Base-by-base conservation (phyloP, 2,888 invertebrate species). In the Brenthis ino region DNA sequence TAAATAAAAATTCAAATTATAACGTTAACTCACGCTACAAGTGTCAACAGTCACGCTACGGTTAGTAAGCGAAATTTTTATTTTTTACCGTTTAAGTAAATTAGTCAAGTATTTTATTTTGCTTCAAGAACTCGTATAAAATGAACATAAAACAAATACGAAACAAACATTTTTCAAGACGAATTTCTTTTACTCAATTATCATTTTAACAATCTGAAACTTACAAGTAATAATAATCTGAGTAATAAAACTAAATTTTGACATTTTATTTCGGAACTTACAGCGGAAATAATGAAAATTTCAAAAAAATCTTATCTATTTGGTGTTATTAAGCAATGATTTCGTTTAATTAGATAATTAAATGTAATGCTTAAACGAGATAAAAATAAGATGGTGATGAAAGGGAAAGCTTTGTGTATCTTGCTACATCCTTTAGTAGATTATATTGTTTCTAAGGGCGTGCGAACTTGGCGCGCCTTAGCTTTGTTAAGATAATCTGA, bases 401-500 rank as follows among this genome's bases (percentile, higher is more conserved):
- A 65, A 73, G 66, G 68, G 74, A 72, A 64, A 71, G 79, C 79
- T 79, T 79, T 80, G 80, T 85, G 63, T 63, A 51, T 82, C 82
- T 85, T 80, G 66, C 71, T 78, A 76, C 80, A 80, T 81, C 73
- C 73, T 72, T 71, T 61, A 75, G 75, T 76, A 79, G 87, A 88
- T 87, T 83, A 84, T 85, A 84, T 87, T 87, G 86, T 87, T 86
- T 87, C 85, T 79, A 75, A 77, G 76, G 80, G 81, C 84, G 82
- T 83, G 80, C 80, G 78, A 84, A 85, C 82, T 87, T 83, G 77
- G 82, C 80, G 74, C 76, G 84, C 83, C 85, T 86, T 87, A 83
- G 88, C 87, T 89, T 90, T 92, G 90, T 88, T 91, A 87, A 88
- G 91, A 91, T 91, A 88, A 93, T 92, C 91, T 88, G 81, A 82